These are phyloP conservation scores for Jordanella pulchra DNA, from an alignment of 2,797 vertebrate genomes.

Conservation along the genomic window DNA sequence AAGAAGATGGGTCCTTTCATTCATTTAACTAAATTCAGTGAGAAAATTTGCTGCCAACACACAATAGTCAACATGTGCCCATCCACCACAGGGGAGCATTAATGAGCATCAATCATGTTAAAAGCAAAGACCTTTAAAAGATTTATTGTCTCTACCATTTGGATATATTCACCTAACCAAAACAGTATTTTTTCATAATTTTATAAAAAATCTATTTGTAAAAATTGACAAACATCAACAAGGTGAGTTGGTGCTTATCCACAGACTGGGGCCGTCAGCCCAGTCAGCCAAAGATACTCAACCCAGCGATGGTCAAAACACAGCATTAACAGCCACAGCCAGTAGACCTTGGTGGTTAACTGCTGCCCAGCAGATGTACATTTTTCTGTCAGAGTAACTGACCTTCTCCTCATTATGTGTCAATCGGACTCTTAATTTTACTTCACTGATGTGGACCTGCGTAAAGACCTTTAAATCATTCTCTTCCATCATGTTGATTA, in stretches of 20 bases:
- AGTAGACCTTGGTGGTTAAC: neutral
- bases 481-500: neutral
- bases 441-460: neutral
- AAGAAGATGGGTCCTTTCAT: no score
- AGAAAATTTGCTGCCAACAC: no score
- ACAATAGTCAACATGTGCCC: no score
- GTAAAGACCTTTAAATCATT: neutral
- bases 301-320: neutral
- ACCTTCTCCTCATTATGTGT: neutral
- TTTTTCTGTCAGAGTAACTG: slow-evolving; percentile 2
- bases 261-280: neutral
- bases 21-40: no score
- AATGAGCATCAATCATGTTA: no score
- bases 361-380: neutral
- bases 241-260: neutral
- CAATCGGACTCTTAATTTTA: neutral
- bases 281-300: neutral
- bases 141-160: neutral
- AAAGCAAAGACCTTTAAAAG: no score
- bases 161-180: neutral
- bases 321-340: neutral
- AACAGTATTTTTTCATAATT: neutral
- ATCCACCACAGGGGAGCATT: no score
- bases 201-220: neutral
- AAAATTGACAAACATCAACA: no score